Evolutionary conservation across 2,797 vertebrate genomes (phyloP), one percentile per base, ranked within the genome.

Genomic region (Gila robusta): DNA sequence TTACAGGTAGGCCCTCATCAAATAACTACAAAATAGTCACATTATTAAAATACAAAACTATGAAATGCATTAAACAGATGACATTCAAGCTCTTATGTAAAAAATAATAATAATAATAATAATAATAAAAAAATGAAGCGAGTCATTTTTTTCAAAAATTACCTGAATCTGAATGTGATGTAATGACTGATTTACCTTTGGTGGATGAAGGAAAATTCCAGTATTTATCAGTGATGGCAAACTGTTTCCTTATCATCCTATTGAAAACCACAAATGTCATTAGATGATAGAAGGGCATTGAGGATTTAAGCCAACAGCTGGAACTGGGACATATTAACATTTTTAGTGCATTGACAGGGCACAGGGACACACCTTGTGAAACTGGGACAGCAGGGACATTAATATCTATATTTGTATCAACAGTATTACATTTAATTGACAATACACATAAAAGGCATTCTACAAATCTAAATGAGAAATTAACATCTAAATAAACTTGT

Each of bases 261-360:
- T 1, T 76, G 47, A 76, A 19, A 76, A 39, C 32, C 12, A 11
- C 54, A 41, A 9, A 62, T 23, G 23, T 64, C 56, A 64, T 23
- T 37, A 62, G 23, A 79, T 59, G 56, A n/a, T 28, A 44, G 23
- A 62, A 44, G 37, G 56, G 16, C 77, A 19, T 28, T 28, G 52
- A 44, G n/a, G 37, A 79, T 79, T 62, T 62, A 19, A 78, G 35
- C 54, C 14, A 26, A 28, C 37, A 79, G 56, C 56, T 79, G 9
- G 54, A 79, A 79, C 37, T 79, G 23, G 76, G 76, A 62, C 56
- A 62, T 28, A 79, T 79, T 79, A 62, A 62, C n/a, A 44, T 64
- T 41, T 62, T 44, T 70, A 70, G 35, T 70, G 19, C 41, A 79
- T 44, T 79, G 56, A 79, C 56, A 41, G 77, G 37, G 56, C 54